Percentiles rank a stretch among this genome's conserved stretches.
These are phyloP conservation scores for Pangasius macronema DNA, from an alignment of 2,797 vertebrate genomes.

Conservation along the genomic window DNA sequence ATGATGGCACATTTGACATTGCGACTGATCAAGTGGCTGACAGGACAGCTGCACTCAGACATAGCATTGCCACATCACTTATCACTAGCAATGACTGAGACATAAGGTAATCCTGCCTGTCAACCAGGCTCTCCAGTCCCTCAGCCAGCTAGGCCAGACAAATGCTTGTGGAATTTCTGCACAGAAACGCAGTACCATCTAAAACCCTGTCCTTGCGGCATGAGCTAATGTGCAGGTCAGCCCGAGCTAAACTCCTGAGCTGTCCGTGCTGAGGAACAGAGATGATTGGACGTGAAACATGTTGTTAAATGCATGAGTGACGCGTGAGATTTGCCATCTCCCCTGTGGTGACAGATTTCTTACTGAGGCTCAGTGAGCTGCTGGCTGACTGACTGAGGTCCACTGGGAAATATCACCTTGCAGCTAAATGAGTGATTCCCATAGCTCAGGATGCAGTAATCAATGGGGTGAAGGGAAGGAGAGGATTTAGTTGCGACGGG, in stretches of 20 bases:
- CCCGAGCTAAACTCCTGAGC: slow-evolving; percentile 11
- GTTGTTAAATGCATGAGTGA: slow-evolving; percentile 33
- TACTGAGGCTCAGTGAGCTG: slow-evolving; percentile 9
- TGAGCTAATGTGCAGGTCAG: slow-evolving; percentile 21
- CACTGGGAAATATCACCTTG: slow-evolving; percentile 36
- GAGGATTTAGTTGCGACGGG: slow-evolving; percentile 13
- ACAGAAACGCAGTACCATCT: background rate
- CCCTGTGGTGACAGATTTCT: slow-evolving; percentile 37
- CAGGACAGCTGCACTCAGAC: slow-evolving; percentile 41
- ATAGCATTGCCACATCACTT: slow-evolving; percentile 44
- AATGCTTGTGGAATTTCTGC: slow-evolving; percentile 17
- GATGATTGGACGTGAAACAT: slow-evolving; percentile 12
- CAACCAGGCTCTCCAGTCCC: slow-evolving; percentile 37
- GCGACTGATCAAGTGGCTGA: slow-evolving; percentile 52
- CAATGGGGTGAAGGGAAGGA: slow-evolving; percentile 7
- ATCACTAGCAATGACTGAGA: slow-evolving; percentile 40
- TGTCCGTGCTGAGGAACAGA: background rate
- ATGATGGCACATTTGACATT: slow-evolving; percentile 49
- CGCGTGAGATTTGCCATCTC: slow-evolving; percentile 31
- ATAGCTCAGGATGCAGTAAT: slow-evolving; percentile 35
- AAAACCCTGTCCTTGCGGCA: background rate
- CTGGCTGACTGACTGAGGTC: slow-evolving; percentile 33
- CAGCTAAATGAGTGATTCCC: slow-evolving; percentile 36
- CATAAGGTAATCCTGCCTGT: slow-evolving; percentile 24
- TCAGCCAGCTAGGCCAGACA: slow-evolving; percentile 21